Conservation (phyloP, 2,888 invertebrate genomes). For the Netelia virgata region DNA sequence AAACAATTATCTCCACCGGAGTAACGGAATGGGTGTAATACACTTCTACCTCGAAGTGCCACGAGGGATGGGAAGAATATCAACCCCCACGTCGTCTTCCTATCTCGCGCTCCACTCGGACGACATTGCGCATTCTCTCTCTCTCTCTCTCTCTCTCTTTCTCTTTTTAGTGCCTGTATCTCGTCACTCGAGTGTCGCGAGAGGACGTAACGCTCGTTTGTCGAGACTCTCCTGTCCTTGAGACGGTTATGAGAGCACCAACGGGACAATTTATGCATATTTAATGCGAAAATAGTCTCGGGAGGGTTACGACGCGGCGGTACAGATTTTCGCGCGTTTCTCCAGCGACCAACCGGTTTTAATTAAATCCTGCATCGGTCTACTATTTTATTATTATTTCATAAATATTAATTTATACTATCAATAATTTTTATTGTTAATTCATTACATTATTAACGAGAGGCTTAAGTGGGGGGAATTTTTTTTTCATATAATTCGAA, state of each 20-base stretch:
- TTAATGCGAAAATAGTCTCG: not conserved
- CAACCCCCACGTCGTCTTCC: conserved; percentile 22
- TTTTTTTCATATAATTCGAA: too few relatives aligned
- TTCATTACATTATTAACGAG: too few relatives aligned
- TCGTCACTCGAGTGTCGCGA: conserved; percentile 1
- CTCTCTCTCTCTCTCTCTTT: too few relatives aligned
- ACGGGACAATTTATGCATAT: not conserved
- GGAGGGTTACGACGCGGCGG: not conserved
- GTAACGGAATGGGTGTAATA: not conserved
- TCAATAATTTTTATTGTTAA: too few relatives aligned
- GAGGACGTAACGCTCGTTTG: conserved; percentile 21
- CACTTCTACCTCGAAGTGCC: conserved; percentile 7
- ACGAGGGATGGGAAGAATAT: conserved; percentile 41
- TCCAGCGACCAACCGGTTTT: not conserved
- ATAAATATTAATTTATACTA: too few relatives aligned
- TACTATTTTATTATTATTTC: too few relatives aligned
- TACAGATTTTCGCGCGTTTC: too few relatives aligned
- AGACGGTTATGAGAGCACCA: conserved; percentile 51
- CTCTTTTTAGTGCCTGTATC: not conserved
- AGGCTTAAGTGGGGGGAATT: too few relatives aligned
- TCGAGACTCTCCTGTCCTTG: conserved; percentile 41
- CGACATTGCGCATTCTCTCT: not conserved
- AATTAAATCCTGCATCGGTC: too few relatives aligned
- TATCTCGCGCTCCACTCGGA: not conserved
- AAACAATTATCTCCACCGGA: conserved; percentile 40